Conservation (phyloP, 1,140 invertebrate species). For the Matsumurasca onukii region DNA sequence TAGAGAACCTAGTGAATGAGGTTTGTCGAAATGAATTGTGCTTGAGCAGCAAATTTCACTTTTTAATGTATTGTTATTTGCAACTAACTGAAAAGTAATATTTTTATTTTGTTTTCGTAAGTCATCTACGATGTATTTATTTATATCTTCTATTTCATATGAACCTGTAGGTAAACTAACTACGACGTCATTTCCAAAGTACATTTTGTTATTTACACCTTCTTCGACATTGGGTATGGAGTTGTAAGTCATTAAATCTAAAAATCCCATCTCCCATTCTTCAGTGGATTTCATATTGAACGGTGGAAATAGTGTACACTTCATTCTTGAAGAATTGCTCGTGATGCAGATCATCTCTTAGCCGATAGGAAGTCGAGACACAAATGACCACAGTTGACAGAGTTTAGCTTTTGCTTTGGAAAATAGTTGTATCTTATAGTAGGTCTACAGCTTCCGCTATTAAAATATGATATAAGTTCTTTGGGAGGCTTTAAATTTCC, state of each 20-base stretch:
- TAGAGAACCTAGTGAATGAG: neutral
- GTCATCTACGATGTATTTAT: neutral
- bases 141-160: constrained; percentile 16
- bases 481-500: constrained; percentile 17
- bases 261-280: constrained; percentile 20
- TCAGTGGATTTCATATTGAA: neutral
- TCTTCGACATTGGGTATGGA: constrained; percentile 27
- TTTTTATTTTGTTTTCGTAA: neutral
- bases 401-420: constrained; percentile 10
- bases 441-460: neutral
- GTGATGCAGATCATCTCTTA: constrained; percentile 3
- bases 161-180: constrained; percentile 27
- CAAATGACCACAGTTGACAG: constrained; percentile 28
- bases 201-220: constrained; percentile 12
- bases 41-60: constrained; percentile 4
- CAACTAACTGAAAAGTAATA: neutral
- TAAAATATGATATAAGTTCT: constrained; percentile 22
- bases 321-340: neutral
- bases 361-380: constrained; percentile 8
- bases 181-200: neutral
- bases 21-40: neutral
- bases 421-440: constrained; percentile 25
- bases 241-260: constrained; percentile 24
- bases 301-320: constrained; percentile 12
- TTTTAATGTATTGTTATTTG: constrained; percentile 18